Base-by-base conservation (phyloP, 2,888 invertebrate species). In the Eulithis prunata region DNA sequence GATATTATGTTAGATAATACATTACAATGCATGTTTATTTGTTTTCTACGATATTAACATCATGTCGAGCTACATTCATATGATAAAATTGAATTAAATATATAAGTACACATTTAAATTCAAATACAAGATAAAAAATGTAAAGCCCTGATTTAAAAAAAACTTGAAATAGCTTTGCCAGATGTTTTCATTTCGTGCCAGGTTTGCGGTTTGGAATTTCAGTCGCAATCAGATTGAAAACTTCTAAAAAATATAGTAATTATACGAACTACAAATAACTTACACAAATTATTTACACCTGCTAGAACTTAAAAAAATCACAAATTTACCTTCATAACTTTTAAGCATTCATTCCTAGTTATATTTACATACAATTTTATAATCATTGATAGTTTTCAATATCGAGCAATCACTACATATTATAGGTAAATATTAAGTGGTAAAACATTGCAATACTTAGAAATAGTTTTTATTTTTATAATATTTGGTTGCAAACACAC, bases 211-310 rank as follows among this genome's bases (percentile, higher is more conserved):
- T 66, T 71, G 79, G 76, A 75, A 72, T 78, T 83, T 89, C 88
- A 90, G 88, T 90, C 87, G 81, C 84, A 77, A 84, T 81, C 72
- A 79, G 81, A 78, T n/a, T 82, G 82, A 84, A 81, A 83, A 77
- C 81, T 85, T 83, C 80, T 75, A 87, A 90, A 87, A 82, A 81
- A 84, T 81, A 79, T 71, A 76, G 78, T 81, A 78, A 80, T 81
- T 77, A 81, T 83, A 85, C 83, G 71, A 81, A 83, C 82, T 85
- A 88, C 78, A 73, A 21, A 79, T 86, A 89, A 88, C 89, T 90
- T 89, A 91, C 82, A 83, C 72, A 89, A 89, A 88, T 82, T 92
- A 91, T 91, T 89, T 92, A 92, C 91, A 92, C 78, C 80, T 75
- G 85, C 80, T 83, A 81, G 64, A 87, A 83, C 78, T 71, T 82